Conservation (phyloP, 2,113 vertebrate species). For the Oplegnathus fasciatus region DNA sequence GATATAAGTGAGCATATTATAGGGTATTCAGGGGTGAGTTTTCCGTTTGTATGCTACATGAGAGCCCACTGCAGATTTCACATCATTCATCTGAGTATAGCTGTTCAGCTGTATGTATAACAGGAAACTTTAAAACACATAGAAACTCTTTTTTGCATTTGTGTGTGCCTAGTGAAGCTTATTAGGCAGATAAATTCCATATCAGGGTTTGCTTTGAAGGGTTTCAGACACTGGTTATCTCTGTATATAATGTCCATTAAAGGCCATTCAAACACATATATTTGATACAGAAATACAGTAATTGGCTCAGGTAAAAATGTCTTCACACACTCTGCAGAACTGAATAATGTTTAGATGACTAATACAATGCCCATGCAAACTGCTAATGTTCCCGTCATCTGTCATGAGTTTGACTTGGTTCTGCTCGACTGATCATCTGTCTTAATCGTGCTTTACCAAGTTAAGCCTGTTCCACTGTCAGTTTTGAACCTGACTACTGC, state of each 20-base stretch:
- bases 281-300: conserved; percentile 5
- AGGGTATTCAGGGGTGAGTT: neutral
- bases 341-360: neutral
- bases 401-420: conserved; percentile 7
- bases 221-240: neutral
- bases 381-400: neutral
- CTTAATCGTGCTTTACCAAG: conserved; percentile 48
- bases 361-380: neutral
- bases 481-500: conserved; percentile 39
- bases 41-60: neutral
- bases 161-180: neutral
- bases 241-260: neutral
- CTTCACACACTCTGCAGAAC: neutral
- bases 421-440: conserved; percentile 30
- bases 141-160: neutral
- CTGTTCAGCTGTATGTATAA: neutral
- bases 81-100: neutral
- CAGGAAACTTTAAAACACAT: neutral
- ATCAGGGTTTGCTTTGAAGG: conserved; percentile 1
- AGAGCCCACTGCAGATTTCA: neutral
- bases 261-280: neutral
- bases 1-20: neutral
- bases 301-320: neutral
- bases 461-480: conserved; percentile 48
- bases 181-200: neutral